Base-by-base conservation (phyloP, 2,113 vertebrate species). In the Neodontobutis hainanensis region DNA sequence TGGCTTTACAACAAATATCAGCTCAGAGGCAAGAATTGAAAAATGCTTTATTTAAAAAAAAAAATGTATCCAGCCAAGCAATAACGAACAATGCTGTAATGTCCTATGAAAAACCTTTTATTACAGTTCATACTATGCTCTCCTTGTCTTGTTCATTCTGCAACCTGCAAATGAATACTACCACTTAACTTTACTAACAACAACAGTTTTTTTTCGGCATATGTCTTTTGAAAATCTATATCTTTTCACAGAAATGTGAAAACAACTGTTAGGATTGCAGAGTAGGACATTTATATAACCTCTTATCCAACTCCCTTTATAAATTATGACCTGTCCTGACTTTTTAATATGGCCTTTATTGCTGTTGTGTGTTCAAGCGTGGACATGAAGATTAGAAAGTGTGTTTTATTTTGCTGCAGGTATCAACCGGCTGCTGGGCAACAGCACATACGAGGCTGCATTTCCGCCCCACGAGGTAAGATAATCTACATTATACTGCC, bases 381-480 rank as follows among this genome's bases (percentile, higher is more conserved):
- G 75, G 51, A 70, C 48, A n/a, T 75, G 27, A 11, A 48, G 35
- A 8, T 36, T 3, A 11, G 48, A 6, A 16, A 19, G 2, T 47
- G 14, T 61, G 74, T 51, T 70, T 89, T 47, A 43, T 82, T 75
- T 56, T 73, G 11, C 68, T 69, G 48, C 10, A 99, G 97, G 97
- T 85, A 97, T 99, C 79, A 97, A 94, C 81, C 95, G 96, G 34
- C 88, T 99, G 73, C 89, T 98, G 80, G 95, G 90, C 80, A 99
- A 99, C 83, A 94, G 92, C 67, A 97, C 97, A 0, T 99, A 98
- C 12, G 97, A 98, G 86, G 96, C 97, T 76, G 96, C 97, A 4
- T 99, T 98, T 86, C 97, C 97, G 61, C 97, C 96, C 32, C 97
- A 99, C 75, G 97, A 99, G 96, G 97, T 99, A 75, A 84, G 77